phyloP scores from a whole-genome alignment of 1,140 invertebrate species.

The Drosophila kohkoa region DNA sequence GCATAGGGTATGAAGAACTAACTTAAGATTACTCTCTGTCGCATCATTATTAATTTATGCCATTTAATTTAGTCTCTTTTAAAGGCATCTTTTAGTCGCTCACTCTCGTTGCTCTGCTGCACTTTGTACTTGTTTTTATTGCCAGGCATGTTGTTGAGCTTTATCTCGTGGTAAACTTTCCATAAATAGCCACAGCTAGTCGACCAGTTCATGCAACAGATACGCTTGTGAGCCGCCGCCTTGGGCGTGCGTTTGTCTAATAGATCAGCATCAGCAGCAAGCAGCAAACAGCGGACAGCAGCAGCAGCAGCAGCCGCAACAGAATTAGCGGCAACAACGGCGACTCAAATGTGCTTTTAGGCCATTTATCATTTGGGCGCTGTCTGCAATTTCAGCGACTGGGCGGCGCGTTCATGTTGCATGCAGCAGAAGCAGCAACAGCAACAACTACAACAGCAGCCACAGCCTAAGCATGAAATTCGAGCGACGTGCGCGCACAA shows the following conservation, averaged over 20 bases:
- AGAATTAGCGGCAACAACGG: constrained; percentile 41
- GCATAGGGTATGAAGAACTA: not conserved
- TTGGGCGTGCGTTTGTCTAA: constrained; percentile 80
- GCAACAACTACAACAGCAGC: constrained; percentile 21
- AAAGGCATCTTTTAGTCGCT: constrained; percentile 1
- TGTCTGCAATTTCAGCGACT: constrained; percentile 78
- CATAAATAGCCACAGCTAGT: constrained; percentile 67
- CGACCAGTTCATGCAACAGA: constrained; percentile 37
- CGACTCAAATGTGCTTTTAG: constrained; percentile 76
- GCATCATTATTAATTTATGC: too few relatives aligned
- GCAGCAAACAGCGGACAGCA: constrained; percentile 30
- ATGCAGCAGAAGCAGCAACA: constrained; percentile 21
- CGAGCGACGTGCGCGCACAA: constrained; percentile 76
- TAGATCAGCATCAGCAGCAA: constrained; percentile 73
- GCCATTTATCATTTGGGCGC: constrained; percentile 78
- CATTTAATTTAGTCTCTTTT: too few relatives aligned
- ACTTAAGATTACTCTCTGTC: too few relatives aligned
- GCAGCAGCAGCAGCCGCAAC: constrained; percentile 55
- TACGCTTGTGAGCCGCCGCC: constrained; percentile 58
- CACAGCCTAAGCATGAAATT: constrained; percentile 64
- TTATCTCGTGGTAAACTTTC: constrained; percentile 76
- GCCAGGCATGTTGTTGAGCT: constrained; percentile 48
- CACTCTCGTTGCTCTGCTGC: not conserved
- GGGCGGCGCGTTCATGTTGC: constrained; percentile 69
- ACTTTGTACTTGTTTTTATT: not conserved